Base-by-base conservation (phyloP, 1,140 invertebrate species). In the Zaprionus inermis region DNA sequence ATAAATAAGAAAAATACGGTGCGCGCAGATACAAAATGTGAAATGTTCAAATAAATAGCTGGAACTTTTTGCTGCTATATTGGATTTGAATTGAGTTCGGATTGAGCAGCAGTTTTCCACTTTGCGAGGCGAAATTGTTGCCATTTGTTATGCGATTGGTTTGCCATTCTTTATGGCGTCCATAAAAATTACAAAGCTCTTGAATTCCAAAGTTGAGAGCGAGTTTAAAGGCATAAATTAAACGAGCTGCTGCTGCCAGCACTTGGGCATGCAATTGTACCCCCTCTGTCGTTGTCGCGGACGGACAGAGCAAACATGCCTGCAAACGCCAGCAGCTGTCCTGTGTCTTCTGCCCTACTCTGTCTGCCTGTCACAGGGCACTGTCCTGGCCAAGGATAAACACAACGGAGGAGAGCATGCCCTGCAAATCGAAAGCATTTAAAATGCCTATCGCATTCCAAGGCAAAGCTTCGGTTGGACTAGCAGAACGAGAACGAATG, bases 21-120 rank as follows among this genome's bases (percentile, higher is more conserved):
- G 72, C 69, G 64, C 72, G 60, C 72, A 82, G 82, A 86, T 88
- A 86, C 86, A 86, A 86, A 86, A 88, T 86, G 84, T 86, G 79
- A 86, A 86, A 86, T 76, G 84, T 63, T 88, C 70, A 86, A 86
- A 86, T 86, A 86, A 86, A 86, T 86, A 86, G 78, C 83, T 75
- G 74, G 77, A 86, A 89, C 79, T 86, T 86, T 76, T 41, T n/a
- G 72, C 68, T 57, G 54, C 20, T 69, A 71, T 76, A 77, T 77
- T 77, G 74, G 77, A 64, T 61, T 77, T 79, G 59, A 67, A 71
- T 71, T 75, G 74, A 76, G 75, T 73, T 72, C 69, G 60, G 59
- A 78, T 75, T 49, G 44, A 49, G 44, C 10, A 56, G 52, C 68
- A 77, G 61, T 59, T 68, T 55, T 65, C 57, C 83, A 88, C 72